These are phyloP conservation scores for Drosophila santomea DNA, from an alignment of 1,140 invertebrate species.

Conservation along the genomic window DNA sequence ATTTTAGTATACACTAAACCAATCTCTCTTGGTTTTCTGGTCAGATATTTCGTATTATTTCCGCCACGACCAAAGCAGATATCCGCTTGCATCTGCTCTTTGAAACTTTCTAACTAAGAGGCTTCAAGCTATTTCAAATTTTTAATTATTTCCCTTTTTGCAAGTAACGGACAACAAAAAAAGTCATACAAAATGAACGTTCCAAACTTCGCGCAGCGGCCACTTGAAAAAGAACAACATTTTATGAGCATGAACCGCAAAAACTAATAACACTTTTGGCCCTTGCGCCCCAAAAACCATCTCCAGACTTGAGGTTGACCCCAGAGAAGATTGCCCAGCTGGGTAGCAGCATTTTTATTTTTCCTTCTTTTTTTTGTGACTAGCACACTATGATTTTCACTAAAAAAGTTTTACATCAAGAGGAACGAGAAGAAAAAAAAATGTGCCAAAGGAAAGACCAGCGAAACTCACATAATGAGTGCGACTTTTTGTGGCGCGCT, in stretches of 20 bases:
- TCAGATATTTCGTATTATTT: slow-evolving; percentile 18
- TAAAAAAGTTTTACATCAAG: slow-evolving; percentile 41
- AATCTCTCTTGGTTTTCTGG: neutral
- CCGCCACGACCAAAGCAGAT: slow-evolving; percentile 33
- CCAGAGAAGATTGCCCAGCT: slow-evolving; percentile 58
- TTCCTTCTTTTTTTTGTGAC: slow-evolving; percentile 7
- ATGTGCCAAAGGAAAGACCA: slow-evolving; percentile 45
- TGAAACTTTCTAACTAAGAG: slow-evolving; percentile 68
- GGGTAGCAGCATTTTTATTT: slow-evolving; percentile 41
- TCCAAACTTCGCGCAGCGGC: slow-evolving; percentile 53
- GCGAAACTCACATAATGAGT: slow-evolving; percentile 47
- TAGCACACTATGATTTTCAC: slow-evolving; percentile 24
- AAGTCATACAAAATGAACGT: slow-evolving; percentile 36
- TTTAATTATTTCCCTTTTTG: slow-evolving; percentile 73
- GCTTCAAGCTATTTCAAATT: slow-evolving; percentile 66
- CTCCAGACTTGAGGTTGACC: slow-evolving; percentile 66
- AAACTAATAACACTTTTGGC: slow-evolving; percentile 78
- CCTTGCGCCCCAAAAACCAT: slow-evolving; percentile 13
- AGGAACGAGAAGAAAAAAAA: slow-evolving; percentile 11
- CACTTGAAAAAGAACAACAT: slow-evolving; percentile 74
- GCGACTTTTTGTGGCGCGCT: slow-evolving; percentile 24
- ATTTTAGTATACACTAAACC: neutral
- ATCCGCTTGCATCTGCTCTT: slow-evolving; percentile 42
- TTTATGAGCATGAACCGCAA: slow-evolving; percentile 76
- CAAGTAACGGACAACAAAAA: slow-evolving; percentile 14